Conservation (phyloP, 2,797 vertebrate genomes). For the Sebastes nivosus region DNA sequence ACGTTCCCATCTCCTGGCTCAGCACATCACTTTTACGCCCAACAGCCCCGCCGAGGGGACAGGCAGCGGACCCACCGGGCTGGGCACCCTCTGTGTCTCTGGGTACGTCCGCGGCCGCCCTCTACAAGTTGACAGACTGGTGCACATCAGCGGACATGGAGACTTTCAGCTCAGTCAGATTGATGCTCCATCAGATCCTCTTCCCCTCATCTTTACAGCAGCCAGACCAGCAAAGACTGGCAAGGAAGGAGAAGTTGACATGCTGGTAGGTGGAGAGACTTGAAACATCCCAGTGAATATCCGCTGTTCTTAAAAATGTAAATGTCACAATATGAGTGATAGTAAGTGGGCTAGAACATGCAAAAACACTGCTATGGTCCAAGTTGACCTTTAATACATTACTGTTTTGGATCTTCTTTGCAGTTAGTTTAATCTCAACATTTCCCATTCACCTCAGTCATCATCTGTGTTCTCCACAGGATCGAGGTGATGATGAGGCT, state of each 20-base stretch:
- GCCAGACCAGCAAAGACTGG: slow-evolving; percentile 72
- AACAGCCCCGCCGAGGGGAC: slow-evolving; percentile 51
- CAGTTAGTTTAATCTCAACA: background rate
- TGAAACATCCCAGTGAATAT: background rate
- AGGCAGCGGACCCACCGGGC: slow-evolving; percentile 60
- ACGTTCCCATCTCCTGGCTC: slow-evolving; percentile 88
- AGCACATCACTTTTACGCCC: slow-evolving; percentile 83
- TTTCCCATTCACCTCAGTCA: background rate
- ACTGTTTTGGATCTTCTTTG: fast-evolving
- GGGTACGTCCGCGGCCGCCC: slow-evolving; percentile 91
- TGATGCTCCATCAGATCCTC: slow-evolving; percentile 89
- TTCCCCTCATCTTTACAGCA: slow-evolving; percentile 81
- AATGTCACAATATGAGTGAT: background rate
- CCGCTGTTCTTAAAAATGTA: background rate
- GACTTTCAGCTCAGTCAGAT: slow-evolving; percentile 96
- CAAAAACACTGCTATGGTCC: background rate
- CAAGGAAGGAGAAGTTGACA: slow-evolving; percentile 81
- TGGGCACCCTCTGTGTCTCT: slow-evolving; percentile 92
- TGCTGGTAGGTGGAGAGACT: slow-evolving; percentile 76
- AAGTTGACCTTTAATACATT: background rate
- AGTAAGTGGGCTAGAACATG: background rate
- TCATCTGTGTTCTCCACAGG: slow-evolving; percentile 72
- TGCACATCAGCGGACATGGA: slow-evolving; percentile 93
- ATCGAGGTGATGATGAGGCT: slow-evolving; percentile 75
- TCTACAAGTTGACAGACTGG: slow-evolving; percentile 87